These are phyloP conservation scores for Clupea harengus DNA, from an alignment of 2,113 vertebrate genomes.

Conservation along the genomic window DNA sequence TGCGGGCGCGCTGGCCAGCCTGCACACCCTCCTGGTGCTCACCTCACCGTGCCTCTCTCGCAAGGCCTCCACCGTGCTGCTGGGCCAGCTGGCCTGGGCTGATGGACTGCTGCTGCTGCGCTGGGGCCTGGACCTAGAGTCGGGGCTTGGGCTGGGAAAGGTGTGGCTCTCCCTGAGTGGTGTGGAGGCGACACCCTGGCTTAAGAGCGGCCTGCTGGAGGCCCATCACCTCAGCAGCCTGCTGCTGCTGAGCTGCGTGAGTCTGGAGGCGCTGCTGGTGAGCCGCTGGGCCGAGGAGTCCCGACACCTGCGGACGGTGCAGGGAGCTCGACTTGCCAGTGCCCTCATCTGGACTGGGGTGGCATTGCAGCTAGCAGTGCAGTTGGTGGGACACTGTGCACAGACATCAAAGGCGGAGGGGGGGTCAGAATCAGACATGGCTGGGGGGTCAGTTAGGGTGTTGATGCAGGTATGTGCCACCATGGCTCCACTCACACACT, in stretches of 20 bases:
- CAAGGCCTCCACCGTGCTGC: slow-evolving; percentile 73
- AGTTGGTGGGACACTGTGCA: slow-evolving; percentile 27
- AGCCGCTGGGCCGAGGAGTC: slow-evolving; percentile 68
- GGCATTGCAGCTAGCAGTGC: slow-evolving; percentile 47
- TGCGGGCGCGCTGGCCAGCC: slow-evolving; percentile 69
- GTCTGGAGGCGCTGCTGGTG: slow-evolving; percentile 73
- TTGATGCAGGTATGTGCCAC: neutral
- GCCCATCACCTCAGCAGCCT: slow-evolving; percentile 68
- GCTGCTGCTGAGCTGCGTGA: slow-evolving; percentile 73
- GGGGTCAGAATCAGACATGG: neutral
- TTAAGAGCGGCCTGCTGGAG: slow-evolving; percentile 62
- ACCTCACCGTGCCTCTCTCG: slow-evolving; percentile 69
- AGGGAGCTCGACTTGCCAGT: slow-evolving; percentile 50
- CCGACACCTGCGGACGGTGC: slow-evolving; percentile 64
- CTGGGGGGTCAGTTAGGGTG: neutral
- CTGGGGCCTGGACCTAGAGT: slow-evolving; percentile 36
- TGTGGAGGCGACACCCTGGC: neutral
- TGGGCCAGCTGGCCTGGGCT: slow-evolving; percentile 69
- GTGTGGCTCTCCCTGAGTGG: neutral
- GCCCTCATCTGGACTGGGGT: slow-evolving; percentile 63
- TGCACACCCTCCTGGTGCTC: slow-evolving; percentile 57
- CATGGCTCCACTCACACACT: slow-evolving; percentile 35
- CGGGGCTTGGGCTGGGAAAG: neutral
- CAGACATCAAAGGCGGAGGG: neutral
- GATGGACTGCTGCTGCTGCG: slow-evolving; percentile 60